These are phyloP conservation scores for Hemithea aestivaria DNA, from an alignment of 2,888 invertebrate genomes.

Conservation along the genomic window DNA sequence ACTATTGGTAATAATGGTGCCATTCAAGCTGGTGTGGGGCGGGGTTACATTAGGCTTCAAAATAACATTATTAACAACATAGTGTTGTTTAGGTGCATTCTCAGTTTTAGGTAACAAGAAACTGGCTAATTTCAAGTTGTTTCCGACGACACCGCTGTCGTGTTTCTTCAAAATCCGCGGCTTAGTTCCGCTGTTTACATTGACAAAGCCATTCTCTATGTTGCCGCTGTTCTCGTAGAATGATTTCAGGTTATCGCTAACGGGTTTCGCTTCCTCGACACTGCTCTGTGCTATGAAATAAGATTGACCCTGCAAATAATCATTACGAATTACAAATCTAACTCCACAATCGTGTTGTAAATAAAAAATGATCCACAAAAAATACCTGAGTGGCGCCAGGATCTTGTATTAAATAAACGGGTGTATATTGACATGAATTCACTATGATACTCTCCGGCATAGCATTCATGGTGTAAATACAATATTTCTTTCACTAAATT, in stretches of 20 bases:
- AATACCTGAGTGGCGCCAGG: slow-evolving; percentile 65
- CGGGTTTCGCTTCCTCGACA: slow-evolving; percentile 48
- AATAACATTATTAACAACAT: slow-evolving; percentile 44
- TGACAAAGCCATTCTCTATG: slow-evolving; percentile 53
- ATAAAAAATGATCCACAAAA: slow-evolving; percentile 30
- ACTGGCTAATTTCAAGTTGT: slow-evolving; percentile 65
- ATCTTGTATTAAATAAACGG: slow-evolving; percentile 67
- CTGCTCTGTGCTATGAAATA: slow-evolving; percentile 52
- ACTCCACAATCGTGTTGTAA: slow-evolving; percentile 22
- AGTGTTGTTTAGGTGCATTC: slow-evolving; percentile 43
- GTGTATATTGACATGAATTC: slow-evolving; percentile 68
- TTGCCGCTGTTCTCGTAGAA: slow-evolving; percentile 74
- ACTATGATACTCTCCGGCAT: slow-evolving; percentile 57
- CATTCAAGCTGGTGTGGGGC: slow-evolving; percentile 19
- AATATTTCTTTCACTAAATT: slow-evolving; percentile 32
- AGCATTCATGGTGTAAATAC: slow-evolving; percentile 50
- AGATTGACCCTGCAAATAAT: slow-evolving; percentile 55
- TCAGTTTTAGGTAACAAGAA: slow-evolving; percentile 61
- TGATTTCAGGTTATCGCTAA: slow-evolving; percentile 67
- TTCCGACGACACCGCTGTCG: slow-evolving; percentile 48
- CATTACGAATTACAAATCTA: slow-evolving; percentile 6
- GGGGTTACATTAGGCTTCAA: slow-evolving; percentile 47
- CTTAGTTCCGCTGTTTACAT: slow-evolving; percentile 37
- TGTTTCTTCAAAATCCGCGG: slow-evolving; percentile 51
- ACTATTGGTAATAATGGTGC: slow-evolving; percentile 20